A percentile compares a stretch with the other conserved stretches of the same genome.
Conservation (phyloP, 2,113 vertebrate genomes). For the Phoenicopterus ruber region DNA sequence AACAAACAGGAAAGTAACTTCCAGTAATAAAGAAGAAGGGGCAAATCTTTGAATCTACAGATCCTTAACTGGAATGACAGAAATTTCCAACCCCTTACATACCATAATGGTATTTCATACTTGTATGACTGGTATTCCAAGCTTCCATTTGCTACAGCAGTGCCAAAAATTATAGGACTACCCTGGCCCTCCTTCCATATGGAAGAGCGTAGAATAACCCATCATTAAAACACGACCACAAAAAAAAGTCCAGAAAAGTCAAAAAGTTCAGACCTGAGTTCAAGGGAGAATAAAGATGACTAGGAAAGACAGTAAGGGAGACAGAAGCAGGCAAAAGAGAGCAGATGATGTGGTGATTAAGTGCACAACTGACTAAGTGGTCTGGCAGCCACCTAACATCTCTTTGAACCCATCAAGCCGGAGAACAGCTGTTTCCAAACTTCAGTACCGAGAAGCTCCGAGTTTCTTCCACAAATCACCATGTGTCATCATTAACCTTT, state of each 20-base stretch:
- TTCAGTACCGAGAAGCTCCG: fast-evolving
- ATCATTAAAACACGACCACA: neutral
- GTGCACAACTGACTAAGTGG: neutral
- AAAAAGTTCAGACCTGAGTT: neutral
- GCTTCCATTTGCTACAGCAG: neutral
- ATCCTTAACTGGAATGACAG: neutral
- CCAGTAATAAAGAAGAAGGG: neutral
- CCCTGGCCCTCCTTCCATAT: conserved; percentile 7
- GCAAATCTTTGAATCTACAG: neutral
- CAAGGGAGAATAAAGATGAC: neutral
- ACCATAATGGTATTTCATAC: conserved; percentile 24
- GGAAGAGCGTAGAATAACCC: neutral
- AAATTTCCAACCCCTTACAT: conserved; percentile 20
- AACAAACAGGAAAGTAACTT: neutral
- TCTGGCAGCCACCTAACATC: neutral
- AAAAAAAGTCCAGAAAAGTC: neutral
- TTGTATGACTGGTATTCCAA: conserved; percentile 43
- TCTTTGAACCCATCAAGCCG: neutral
- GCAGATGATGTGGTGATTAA: neutral
- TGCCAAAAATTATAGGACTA: conserved; percentile 30
- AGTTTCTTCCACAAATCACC: fast-evolving
- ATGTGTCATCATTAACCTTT: fast-evolving
- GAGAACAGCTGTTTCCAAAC: neutral
- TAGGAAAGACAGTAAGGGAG: neutral
- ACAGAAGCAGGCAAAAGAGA: neutral